A percentile compares a stretch with the other conserved stretches of the same genome.
Evolutionary conservation across 2,888 invertebrate genomes (phyloP).

Genomic region (Zygogramma bicolorata): DNA sequence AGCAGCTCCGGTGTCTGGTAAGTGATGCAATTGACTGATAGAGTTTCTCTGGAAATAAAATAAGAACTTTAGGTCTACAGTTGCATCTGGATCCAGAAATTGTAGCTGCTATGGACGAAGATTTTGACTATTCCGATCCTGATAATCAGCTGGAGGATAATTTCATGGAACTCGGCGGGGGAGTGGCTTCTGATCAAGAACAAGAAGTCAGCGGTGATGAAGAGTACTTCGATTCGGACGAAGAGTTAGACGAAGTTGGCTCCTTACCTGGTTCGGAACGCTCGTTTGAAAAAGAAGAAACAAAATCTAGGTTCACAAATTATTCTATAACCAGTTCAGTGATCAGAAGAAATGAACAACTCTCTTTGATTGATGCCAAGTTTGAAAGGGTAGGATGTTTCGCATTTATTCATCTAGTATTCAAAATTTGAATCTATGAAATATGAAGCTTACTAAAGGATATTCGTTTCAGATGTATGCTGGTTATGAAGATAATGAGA

Average conservation of each 20-base stretch:
- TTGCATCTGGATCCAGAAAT: constrained; percentile 92
- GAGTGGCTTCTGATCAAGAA: constrained; percentile 66
- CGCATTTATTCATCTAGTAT: neutral
- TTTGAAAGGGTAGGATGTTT: constrained; percentile 83
- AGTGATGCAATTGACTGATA: neutral
- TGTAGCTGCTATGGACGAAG: constrained; percentile 92
- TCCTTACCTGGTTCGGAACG: constrained; percentile 67
- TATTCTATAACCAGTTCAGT: constrained; percentile 96
- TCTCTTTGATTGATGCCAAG: constrained; percentile 84
- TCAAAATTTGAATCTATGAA: constrained; percentile 13
- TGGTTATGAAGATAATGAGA: constrained; percentile 88
- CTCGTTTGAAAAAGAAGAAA: constrained; percentile 76
- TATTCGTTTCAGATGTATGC: constrained; percentile 75
- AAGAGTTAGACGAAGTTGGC: constrained; percentile 66
- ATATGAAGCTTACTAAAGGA: too few species aligned
- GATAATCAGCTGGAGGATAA: constrained; percentile 91
- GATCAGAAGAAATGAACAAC: constrained; percentile 85
- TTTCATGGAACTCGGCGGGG: constrained; percentile 87
- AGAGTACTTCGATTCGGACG: constrained; percentile 61
- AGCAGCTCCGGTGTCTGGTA: constrained; percentile 78
- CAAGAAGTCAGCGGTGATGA: constrained; percentile 68
- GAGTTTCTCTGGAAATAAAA: neutral
- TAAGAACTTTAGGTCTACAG: constrained; percentile 66
- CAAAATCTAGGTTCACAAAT: constrained; percentile 89
- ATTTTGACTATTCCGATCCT: constrained; percentile 87